A percentile compares a stretch with the other conserved stretches of the same genome.
Conservation (phyloP, 2,113 vertebrate species). For the Cavia porcellus region DNA sequence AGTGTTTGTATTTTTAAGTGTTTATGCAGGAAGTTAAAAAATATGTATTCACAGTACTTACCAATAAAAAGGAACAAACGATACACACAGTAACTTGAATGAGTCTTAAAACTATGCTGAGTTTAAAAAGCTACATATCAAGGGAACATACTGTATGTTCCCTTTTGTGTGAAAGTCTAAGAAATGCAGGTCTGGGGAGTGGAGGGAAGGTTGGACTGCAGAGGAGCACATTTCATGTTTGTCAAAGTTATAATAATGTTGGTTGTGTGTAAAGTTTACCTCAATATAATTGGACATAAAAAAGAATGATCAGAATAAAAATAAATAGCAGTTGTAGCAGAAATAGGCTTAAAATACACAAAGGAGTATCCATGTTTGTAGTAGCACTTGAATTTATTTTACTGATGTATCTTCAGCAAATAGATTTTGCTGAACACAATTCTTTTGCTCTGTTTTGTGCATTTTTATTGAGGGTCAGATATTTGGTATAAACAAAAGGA, state of each 20-base stretch:
- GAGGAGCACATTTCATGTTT: neutral
- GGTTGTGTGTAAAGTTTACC: neutral
- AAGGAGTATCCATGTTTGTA: neutral
- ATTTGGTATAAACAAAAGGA: conserved; percentile 34
- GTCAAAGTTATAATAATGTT: neutral
- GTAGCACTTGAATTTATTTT: conserved; percentile 35
- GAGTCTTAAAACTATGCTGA: conserved; percentile 20
- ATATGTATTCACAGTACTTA: neutral
- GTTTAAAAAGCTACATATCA: neutral
- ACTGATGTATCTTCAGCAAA: neutral
- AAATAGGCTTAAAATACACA: conserved; percentile 9
- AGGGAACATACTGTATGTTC: neutral
- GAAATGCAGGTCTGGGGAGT: neutral
- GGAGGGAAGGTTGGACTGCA: neutral
- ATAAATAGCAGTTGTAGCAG: neutral
- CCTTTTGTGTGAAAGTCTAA: neutral
- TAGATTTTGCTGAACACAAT: conserved; percentile 56
- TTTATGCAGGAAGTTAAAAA: conserved; percentile 53
- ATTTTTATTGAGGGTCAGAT: conserved; percentile 2
- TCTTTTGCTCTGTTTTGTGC: conserved; percentile 46
- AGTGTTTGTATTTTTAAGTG: conserved; percentile 14
- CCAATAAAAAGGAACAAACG: neutral
- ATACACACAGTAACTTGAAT: neutral
- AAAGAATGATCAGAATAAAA: conserved; percentile 38
- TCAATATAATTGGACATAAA: neutral